phyloP scores from a whole-genome alignment of 64 coral and sea anemone genomes.

The Platygyra sinensis region DNA sequence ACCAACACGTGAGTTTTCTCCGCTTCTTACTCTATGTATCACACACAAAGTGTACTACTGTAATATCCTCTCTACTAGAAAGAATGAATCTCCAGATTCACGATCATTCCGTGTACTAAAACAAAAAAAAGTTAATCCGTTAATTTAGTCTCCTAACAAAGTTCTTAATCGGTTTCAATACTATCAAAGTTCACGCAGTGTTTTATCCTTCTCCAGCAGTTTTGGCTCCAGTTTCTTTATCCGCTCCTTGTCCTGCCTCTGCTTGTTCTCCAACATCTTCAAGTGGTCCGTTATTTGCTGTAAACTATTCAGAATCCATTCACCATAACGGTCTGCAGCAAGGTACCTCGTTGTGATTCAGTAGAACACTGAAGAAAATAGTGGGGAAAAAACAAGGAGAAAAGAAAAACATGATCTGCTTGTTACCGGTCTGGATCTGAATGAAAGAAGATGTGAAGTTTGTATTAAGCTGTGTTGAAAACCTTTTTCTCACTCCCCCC shows the following conservation, averaged over 20 bases:
- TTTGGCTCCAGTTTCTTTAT: slow-evolving; percentile 18
- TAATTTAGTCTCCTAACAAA: not conserved
- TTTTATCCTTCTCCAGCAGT: not conserved
- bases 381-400: too few relatives aligned
- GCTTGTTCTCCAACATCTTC: slow-evolving; percentile 1
- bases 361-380: too few relatives aligned
- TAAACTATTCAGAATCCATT: slow-evolving; percentile 21
- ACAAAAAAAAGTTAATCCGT: slow-evolving; percentile 10
- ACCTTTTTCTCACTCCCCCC: too few relatives aligned
- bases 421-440: too few relatives aligned
- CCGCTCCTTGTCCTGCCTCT: not conserved
- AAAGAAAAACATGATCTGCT: too few relatives aligned
- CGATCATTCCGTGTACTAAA: not conserved
- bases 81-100: slow-evolving; percentile 14
- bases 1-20: too few relatives aligned
- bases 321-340: slow-evolving; percentile 10
- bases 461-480: too few relatives aligned
- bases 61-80: not conserved
- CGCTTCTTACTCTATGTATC: not conserved
- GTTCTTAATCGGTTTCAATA: not conserved
- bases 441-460: too few relatives aligned
- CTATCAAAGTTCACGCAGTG: not conserved
- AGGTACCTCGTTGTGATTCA: too few relatives aligned
- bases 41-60: not conserved
- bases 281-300: not conserved